phyloP scores from a whole-genome alignment of 2,113 vertebrate species.

The Aramus guarauna region DNA sequence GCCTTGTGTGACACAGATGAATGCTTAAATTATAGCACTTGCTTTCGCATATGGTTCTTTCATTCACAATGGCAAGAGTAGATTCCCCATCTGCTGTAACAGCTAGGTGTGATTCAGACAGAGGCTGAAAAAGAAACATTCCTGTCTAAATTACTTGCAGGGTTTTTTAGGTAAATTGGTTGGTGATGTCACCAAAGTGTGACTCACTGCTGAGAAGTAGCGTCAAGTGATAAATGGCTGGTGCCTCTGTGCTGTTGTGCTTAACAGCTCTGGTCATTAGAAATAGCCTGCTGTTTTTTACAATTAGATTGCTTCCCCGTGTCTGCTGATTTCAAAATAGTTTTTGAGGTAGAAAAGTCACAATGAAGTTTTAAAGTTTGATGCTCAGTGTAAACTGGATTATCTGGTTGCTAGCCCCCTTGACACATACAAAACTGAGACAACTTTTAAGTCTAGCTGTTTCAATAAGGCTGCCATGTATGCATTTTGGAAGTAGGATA shows the following conservation, averaged over 20 bases:
- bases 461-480: not conserved
- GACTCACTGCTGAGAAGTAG: not conserved
- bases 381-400: not conserved
- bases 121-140: not conserved
- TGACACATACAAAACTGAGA: not conserved
- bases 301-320: not conserved
- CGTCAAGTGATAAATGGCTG: not conserved
- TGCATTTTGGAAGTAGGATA: not conserved
- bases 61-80: not conserved
- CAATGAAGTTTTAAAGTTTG: not conserved
- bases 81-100: constrained; percentile 15
- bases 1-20: not conserved
- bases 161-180: not conserved
- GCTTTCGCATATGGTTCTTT: not conserved
- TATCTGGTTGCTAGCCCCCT: not conserved
- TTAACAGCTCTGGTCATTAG: not conserved
- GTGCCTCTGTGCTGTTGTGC: not conserved
- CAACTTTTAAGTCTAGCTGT: not conserved
- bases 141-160: not conserved
- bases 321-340: not conserved
- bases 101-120: constrained; percentile 31
- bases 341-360: not conserved
- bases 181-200: not conserved
- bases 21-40: not conserved
- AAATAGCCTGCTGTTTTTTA: not conserved